phyloP scores from a whole-genome alignment of 2,888 invertebrate genomes.

The Leptinotarsa haldemani region DNA sequence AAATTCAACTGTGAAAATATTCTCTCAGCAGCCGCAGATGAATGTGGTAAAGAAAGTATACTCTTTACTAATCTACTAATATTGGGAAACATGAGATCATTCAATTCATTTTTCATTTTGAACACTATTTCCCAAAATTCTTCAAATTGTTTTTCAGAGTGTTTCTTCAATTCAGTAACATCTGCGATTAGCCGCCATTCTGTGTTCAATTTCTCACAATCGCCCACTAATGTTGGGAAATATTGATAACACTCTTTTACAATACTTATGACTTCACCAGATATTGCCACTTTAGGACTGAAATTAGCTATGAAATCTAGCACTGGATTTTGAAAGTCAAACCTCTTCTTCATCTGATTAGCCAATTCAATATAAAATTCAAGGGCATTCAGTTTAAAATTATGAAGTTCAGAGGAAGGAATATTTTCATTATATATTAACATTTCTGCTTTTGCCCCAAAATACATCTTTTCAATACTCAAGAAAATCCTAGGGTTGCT shows the following conservation, averaged over 20 bases:
- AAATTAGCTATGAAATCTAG: slow-evolving; percentile 20
- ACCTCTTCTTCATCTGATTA: slow-evolving; percentile 7
- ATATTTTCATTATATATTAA: slow-evolving; percentile 2
- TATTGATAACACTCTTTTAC: neutral
- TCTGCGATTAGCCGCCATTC: slow-evolving; percentile 24
- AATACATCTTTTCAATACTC: slow-evolving; percentile 10
- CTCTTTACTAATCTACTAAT: slow-evolving; percentile 9
- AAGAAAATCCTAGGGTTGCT: slow-evolving; percentile 4
- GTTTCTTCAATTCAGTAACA: neutral
- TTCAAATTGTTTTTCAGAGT: neutral
- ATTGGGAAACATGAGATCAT: slow-evolving; percentile 12
- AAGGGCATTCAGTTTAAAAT: slow-evolving; percentile 16
- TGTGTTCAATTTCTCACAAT: slow-evolving; percentile 27
- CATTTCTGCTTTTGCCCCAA: slow-evolving; percentile 1
- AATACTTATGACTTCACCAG: slow-evolving; percentile 17
- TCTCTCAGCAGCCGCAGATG: slow-evolving; percentile 22
- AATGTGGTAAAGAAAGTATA: slow-evolving; percentile 13
- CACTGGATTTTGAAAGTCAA: slow-evolving; percentile 31
- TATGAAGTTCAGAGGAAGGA: neutral
- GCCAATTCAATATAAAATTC: slow-evolving; percentile 20
- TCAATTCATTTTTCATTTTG: slow-evolving; percentile 11
- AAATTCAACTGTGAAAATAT: slow-evolving; percentile 16
- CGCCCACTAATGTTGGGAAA: neutral
- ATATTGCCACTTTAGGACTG: slow-evolving; percentile 19
- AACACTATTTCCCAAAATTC: slow-evolving; percentile 20